Conservation (phyloP, 2,797 vertebrate species). For the Trichosurus vulpecula region DNA sequence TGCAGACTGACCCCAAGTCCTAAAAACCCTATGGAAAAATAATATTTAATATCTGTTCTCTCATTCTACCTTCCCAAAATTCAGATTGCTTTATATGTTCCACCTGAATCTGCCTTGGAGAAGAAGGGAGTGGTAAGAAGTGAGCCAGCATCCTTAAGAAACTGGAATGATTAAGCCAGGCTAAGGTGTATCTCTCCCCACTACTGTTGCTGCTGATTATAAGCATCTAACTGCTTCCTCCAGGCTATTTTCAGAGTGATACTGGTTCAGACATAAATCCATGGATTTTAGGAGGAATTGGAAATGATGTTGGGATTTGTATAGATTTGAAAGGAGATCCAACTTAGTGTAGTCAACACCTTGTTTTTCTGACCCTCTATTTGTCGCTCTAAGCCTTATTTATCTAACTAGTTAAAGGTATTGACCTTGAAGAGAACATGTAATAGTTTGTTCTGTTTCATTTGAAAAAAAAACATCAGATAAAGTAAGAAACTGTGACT, state of each 20-base stretch:
- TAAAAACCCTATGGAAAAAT: not conserved
- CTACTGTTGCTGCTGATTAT: not conserved
- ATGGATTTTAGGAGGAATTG: not conserved
- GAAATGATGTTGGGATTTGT: not conserved
- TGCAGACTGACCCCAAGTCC: not conserved
- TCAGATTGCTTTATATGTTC: not conserved
- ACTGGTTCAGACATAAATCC: not conserved
- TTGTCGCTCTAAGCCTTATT: not conserved
- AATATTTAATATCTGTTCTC: not conserved
- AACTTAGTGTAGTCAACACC: not conserved
- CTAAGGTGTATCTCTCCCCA: not conserved
- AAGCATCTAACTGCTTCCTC: not conserved
- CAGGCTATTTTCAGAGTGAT: not conserved
- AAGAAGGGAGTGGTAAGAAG: not conserved
- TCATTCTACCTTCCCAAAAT: not conserved
- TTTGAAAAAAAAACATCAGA: not conserved
- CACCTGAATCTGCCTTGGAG: not conserved
- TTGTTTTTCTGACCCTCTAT: not conserved
- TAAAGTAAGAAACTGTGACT: not conserved
- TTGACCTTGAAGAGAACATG: not conserved
- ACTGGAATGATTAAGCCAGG: not conserved
- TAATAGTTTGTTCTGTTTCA: not conserved
- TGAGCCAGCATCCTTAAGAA: not conserved
- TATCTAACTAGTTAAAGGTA: not conserved
- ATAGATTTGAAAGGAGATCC: not conserved